phyloP scores from a whole-genome alignment of 2,113 vertebrate genomes.

The Picathartes gymnocephalus region DNA sequence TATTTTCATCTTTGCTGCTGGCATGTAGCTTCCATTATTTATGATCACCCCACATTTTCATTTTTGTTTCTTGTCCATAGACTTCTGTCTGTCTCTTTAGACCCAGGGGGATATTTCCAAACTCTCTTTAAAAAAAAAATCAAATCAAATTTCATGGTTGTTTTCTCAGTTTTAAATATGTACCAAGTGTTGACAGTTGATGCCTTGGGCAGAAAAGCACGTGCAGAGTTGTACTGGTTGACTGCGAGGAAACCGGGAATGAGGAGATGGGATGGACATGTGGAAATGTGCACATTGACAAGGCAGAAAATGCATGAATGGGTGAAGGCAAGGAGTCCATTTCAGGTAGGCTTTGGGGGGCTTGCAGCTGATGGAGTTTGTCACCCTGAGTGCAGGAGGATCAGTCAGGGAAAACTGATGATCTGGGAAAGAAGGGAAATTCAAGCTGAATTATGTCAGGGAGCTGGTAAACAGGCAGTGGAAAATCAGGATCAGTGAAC shows the following conservation, averaged over 20 bases:
- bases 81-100: not conserved
- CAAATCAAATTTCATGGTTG: slow-evolving; percentile 29
- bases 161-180: slow-evolving; percentile 32
- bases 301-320: not conserved
- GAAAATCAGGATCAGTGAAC: not conserved
- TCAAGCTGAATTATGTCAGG: not conserved
- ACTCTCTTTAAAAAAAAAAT: not conserved
- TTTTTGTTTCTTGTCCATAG: not conserved
- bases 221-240: not conserved
- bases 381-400: not conserved
- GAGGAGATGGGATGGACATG: not conserved
- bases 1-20: not conserved
- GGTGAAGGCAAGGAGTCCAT: not conserved
- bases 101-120: slow-evolving; percentile 22
- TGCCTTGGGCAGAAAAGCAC: slow-evolving; percentile 52
- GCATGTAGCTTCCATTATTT: not conserved
- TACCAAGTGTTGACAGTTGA: slow-evolving; percentile 35
- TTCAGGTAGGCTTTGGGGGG: not conserved
- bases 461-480: not conserved
- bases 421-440: not conserved
- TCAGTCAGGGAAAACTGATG: not conserved
- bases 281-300: not conserved
- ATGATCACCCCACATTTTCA: not conserved
- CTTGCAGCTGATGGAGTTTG: not conserved
- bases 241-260: not conserved